phyloP scores from a whole-genome alignment of 2,888 invertebrate genomes.

The Cancer borealis region DNA sequence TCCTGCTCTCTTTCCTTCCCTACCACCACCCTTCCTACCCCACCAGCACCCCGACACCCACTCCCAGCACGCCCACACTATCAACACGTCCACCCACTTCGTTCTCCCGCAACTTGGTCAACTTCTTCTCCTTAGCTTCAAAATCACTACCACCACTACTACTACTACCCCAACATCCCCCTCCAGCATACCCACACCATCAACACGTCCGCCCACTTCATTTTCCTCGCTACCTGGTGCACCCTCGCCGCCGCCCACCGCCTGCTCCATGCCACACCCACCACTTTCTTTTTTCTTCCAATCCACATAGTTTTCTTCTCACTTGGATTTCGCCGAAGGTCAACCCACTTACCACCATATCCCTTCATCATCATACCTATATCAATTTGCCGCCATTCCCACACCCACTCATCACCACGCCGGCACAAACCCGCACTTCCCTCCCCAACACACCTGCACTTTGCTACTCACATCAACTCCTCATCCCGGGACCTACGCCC shows the following conservation, averaged over 20 bases:
- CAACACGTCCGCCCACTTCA: constrained; percentile 20
- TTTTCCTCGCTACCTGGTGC: constrained; percentile 10
- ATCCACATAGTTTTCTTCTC: not conserved
- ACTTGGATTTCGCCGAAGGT: not conserved
- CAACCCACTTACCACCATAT: constrained; percentile 7
- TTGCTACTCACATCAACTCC: not conserved
- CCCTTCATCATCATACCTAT: constrained; percentile 5
- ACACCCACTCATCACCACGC: not conserved
- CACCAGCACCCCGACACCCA: not conserved
- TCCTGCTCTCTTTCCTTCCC: not conserved
- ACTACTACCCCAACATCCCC: not conserved
- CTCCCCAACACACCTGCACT: not conserved
- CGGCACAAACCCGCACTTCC: not conserved
- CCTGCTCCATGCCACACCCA: not conserved
- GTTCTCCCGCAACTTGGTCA: not conserved
- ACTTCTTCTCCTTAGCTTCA: not conserved
- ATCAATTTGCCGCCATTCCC: constrained; percentile 15
- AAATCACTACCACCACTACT: not conserved
- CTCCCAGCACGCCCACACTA: not conserved
- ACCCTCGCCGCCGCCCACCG: not conserved
- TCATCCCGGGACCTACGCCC: not conserved
- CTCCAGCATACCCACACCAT: not conserved
- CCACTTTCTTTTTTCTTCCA: not conserved
- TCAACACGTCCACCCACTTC: not conserved
- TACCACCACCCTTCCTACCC: not conserved